Percentiles rank a stretch among this genome's conserved stretches.
Conservation (phyloP, 2,888 invertebrate species). For the Apodemia duryi region DNA sequence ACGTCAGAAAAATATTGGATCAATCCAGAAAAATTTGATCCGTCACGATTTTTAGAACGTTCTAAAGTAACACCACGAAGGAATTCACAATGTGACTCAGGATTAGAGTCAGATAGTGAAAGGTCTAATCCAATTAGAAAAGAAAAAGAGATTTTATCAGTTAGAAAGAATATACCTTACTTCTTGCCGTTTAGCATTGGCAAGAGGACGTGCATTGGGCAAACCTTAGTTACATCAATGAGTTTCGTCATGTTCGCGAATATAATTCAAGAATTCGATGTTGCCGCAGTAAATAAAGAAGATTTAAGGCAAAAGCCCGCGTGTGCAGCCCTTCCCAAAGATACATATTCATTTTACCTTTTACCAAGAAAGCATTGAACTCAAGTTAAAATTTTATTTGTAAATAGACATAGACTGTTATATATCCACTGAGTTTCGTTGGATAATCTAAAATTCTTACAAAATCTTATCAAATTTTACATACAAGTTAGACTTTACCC, state of each 20-base stretch:
- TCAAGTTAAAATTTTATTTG: conserved; percentile 28
- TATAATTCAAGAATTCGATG: conserved; percentile 84
- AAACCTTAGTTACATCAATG: conserved; percentile 87
- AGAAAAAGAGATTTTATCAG: conserved; percentile 58
- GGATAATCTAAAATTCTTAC: too few relatives aligned
- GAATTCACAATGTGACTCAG: conserved; percentile 76
- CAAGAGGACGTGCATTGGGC: conserved; percentile 91
- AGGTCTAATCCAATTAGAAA: conserved; percentile 41
- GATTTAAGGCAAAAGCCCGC: conserved; percentile 81
- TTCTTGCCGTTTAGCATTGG: conserved; percentile 93
- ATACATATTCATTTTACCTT: conserved; percentile 82
- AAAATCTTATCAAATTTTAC: too few relatives aligned
- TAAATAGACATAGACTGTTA: conserved; percentile 33
- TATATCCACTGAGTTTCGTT: conserved; percentile 16
- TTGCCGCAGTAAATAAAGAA: conserved; percentile 75
- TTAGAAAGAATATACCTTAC: conserved; percentile 81
- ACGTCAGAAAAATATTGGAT: conserved; percentile 86
- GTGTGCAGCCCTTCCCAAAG: conserved; percentile 86
- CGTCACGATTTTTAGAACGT: conserved; percentile 84
- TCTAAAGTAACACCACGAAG: conserved; percentile 52
- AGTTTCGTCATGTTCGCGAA: conserved; percentile 86
- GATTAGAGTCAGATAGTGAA: conserved; percentile 75
- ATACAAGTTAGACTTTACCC: too few relatives aligned
- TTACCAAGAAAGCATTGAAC: conserved; percentile 69
- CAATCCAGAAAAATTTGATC: conserved; percentile 85